A percentile compares a stretch with the other conserved stretches of the same genome.
These are phyloP conservation scores for Eremobia ochroleuca DNA, from an alignment of 2,888 invertebrate species.

Conservation along the genomic window DNA sequence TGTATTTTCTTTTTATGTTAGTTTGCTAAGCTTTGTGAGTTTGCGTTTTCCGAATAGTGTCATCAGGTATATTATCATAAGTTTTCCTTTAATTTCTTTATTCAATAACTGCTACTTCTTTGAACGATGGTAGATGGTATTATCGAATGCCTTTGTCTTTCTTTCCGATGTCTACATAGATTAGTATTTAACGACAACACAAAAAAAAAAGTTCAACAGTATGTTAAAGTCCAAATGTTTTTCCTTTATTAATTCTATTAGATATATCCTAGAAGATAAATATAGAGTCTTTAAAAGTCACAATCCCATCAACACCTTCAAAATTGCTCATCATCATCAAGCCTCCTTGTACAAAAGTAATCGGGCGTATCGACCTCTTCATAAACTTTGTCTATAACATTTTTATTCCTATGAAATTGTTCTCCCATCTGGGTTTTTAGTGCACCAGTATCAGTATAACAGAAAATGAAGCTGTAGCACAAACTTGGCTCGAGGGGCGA, in stretches of 20 bases:
- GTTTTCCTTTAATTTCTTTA: too few species aligned
- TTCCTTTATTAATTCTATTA: not conserved
- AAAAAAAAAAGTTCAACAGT: too few species aligned
- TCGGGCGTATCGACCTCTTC: conserved; percentile 18
- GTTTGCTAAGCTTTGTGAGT: too few species aligned
- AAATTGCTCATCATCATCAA: conserved; percentile 1
- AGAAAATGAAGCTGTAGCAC: conserved; percentile 49
- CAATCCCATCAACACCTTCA: not conserved
- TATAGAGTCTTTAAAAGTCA: not conserved
- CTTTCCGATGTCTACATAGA: too few species aligned
- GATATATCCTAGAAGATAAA: not conserved
- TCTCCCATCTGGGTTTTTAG: conserved; percentile 58
- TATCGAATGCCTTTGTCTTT: too few species aligned
- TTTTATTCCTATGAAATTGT: conserved; percentile 50
- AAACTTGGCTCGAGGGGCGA: conserved; percentile 32
- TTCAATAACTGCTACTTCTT: too few species aligned
- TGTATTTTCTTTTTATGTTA: too few species aligned
- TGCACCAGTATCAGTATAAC: conserved; percentile 56
- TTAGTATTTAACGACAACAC: too few species aligned
- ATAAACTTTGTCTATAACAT: conserved; percentile 43
- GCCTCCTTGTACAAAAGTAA: conserved; percentile 27
- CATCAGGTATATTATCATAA: too few species aligned
- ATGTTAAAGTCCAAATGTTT: too few species aligned
- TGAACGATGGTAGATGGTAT: too few species aligned
- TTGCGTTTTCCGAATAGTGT: too few species aligned